Conservation (phyloP, 2,113 vertebrate species). For the Eupsittula cactorum region DNA sequence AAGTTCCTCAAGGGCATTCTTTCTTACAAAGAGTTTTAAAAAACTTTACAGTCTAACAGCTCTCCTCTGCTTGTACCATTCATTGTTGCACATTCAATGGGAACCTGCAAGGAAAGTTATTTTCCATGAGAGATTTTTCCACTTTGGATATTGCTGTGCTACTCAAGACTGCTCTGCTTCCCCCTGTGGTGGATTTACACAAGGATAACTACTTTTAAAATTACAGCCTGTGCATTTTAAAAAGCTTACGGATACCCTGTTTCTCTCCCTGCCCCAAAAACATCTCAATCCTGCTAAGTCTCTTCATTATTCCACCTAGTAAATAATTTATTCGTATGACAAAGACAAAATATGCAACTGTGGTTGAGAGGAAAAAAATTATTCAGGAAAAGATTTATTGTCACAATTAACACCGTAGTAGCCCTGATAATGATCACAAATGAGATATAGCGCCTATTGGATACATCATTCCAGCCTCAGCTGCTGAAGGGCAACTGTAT, state of each 20-base stretch:
- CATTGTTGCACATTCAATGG: neutral
- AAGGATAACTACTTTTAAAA: neutral
- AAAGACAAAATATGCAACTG: neutral
- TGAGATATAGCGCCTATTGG: neutral
- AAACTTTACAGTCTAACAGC: neutral
- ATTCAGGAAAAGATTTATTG: neutral
- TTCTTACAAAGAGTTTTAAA: neutral
- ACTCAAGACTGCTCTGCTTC: neutral
- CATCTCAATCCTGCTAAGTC: neutral
- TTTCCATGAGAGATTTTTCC: neutral
- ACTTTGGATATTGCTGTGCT: neutral
- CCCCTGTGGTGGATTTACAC: neutral
- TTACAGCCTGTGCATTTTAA: neutral
- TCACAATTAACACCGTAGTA: neutral
- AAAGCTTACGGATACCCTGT: neutral
- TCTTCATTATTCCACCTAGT: neutral
- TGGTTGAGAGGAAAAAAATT: neutral
- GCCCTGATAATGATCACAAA: neutral
- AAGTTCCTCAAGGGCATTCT: neutral
- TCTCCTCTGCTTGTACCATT: neutral
- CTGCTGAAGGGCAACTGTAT: neutral
- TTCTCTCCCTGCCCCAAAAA: neutral
- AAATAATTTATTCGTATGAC: neutral
- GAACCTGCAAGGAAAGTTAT: neutral
- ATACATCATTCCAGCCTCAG: neutral